phyloP scores from a whole-genome alignment of 2,113 vertebrate genomes.

The Furnarius figulus region DNA sequence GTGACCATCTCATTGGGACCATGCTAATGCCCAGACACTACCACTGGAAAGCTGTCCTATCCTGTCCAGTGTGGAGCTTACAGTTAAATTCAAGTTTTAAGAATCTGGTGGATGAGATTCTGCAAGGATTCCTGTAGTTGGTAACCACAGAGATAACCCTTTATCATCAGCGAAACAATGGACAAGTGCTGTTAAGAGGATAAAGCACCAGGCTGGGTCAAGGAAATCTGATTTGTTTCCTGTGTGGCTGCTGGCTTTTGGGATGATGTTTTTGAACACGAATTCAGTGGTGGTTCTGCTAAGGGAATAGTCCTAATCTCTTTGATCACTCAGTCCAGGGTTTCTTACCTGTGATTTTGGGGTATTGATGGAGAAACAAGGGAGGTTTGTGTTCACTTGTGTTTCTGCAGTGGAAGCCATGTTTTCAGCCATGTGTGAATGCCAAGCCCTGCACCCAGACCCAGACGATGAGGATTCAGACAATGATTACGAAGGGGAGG shows the following conservation, averaged over 20 bases:
- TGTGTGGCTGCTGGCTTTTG: neutral
- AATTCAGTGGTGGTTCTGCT: neutral
- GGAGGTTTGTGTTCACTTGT: neutral
- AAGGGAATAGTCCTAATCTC: neutral
- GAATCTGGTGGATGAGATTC: neutral
- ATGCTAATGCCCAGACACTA: neutral
- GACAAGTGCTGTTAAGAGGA: neutral
- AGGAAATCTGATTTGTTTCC: neutral
- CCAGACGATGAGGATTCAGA: slow-evolving; percentile 92
- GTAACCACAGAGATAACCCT: neutral
- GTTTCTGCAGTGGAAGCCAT: slow-evolving; percentile 86
- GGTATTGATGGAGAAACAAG: neutral
- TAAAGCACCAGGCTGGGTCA: neutral
- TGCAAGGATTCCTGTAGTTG: neutral
- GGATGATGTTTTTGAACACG: accelerated
- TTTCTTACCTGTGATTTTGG: neutral
- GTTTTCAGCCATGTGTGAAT: slow-evolving; percentile 97
- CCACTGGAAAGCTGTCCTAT: neutral
- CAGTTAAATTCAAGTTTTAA: neutral
- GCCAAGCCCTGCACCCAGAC: slow-evolving; percentile 94
- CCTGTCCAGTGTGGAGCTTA: accelerated
- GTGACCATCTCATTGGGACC: neutral
- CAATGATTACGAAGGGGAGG: slow-evolving; percentile 90
- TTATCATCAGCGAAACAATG: neutral
- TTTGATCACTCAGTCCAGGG: accelerated